Percentiles rank a stretch among this genome's conserved stretches.
phyloP scores from a whole-genome alignment of 2,888 invertebrate species.

The Drepanosiphum platanoidis region DNA sequence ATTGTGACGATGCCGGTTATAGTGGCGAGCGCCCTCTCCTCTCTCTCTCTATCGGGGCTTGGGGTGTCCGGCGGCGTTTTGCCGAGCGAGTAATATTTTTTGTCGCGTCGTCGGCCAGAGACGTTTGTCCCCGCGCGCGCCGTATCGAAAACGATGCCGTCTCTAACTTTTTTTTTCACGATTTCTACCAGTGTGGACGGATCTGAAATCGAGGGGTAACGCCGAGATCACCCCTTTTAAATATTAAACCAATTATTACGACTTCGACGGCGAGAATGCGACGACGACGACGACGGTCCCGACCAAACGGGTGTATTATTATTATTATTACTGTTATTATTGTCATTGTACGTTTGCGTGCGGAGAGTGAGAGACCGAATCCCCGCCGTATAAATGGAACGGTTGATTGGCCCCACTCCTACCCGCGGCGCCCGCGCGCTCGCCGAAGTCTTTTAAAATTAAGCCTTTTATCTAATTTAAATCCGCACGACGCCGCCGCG shows the following conservation, averaged over 20 bases:
- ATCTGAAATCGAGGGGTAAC: too few species aligned
- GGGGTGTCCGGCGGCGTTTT: too few species aligned
- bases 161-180: too few species aligned
- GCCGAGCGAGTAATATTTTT: too few species aligned
- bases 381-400: constrained; percentile 39
- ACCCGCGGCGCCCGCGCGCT: constrained; percentile 9
- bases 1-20: background rate
- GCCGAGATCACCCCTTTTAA: too few species aligned
- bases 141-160: too few species aligned
- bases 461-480: constrained; percentile 62
- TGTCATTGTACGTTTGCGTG: background rate
- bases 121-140: too few species aligned
- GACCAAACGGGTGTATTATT: background rate
- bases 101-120: too few species aligned
- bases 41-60: too few species aligned
- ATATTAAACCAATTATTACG: too few species aligned
- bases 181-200: too few species aligned
- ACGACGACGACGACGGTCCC: background rate
- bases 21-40: background rate
- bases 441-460: constrained; percentile 59
- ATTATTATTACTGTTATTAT: constrained; percentile 14
- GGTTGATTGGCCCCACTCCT: constrained; percentile 58
- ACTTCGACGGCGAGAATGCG: background rate
- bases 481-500: constrained; percentile 31
- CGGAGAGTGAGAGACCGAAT: background rate